Conservation (phyloP, 2,113 vertebrate species). For the Gambusia holbrooki region DNA sequence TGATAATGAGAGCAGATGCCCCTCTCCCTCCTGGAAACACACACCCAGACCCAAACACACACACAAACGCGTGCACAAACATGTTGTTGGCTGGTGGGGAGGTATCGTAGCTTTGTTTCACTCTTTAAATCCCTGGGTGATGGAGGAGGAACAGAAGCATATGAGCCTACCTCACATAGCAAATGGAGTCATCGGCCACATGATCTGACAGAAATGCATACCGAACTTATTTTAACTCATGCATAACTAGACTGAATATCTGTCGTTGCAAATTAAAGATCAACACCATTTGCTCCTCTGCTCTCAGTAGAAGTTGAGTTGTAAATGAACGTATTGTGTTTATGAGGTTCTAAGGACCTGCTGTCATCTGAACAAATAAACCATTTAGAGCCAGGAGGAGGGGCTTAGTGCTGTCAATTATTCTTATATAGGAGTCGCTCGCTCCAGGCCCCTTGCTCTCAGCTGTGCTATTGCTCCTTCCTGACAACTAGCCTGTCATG, state of each 20-base stretch:
- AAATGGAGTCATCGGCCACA: conserved; percentile 35
- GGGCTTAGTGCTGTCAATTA: no score
- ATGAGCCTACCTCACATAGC: conserved; percentile 32
- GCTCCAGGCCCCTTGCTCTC: no score
- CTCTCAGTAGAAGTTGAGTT: not conserved
- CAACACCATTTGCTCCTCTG: not conserved
- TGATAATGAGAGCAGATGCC: conserved; percentile 78
- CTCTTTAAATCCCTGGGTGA: conserved; percentile 53
- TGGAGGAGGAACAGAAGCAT: conserved; percentile 54
- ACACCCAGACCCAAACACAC: conserved; percentile 1
- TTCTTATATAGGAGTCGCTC: no score
- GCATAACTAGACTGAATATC: not conserved
- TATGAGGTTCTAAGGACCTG: no score
- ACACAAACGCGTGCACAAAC: conserved; percentile 39
- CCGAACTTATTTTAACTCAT: not conserved
- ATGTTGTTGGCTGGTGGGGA: conserved; percentile 42
- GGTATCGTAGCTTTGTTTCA: conserved; percentile 56
- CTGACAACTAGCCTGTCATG: no score
- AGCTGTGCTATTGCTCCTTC: no score
- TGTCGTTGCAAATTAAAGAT: not conserved
- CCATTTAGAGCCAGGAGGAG: no score
- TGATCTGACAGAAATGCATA: not conserved
- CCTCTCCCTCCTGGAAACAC: conserved; percentile 20
- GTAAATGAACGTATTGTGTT: no score
- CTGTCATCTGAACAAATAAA: no score